Evolutionary conservation across 2,797 vertebrate species (phyloP).

Genomic region (Philypnodon macrostomus): DNA sequence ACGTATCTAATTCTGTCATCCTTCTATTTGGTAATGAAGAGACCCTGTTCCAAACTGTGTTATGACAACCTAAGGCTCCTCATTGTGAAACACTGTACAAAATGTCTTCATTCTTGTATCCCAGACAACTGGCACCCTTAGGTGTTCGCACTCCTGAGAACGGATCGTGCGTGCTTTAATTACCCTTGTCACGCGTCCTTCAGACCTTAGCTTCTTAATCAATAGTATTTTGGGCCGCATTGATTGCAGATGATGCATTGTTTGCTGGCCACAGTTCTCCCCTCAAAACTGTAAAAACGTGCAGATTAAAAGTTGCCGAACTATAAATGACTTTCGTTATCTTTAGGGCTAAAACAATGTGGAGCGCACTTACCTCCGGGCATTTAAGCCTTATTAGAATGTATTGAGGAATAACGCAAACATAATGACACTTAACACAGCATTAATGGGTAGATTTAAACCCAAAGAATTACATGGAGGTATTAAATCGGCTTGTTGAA

Average conservation of each 20-base stretch:
- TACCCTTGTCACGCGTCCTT: constrained; percentile 1
- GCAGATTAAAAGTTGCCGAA: background rate
- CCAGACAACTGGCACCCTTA: constrained; percentile 2
- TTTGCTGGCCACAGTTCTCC: constrained; percentile 6
- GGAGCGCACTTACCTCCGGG: constrained; percentile 10
- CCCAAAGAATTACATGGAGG: constrained; percentile 25
- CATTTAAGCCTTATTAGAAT: constrained; percentile 16
- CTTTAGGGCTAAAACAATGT: background rate
- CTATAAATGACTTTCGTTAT: constrained; percentile 10
- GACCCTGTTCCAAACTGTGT: no score
- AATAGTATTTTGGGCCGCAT: constrained; percentile 8
- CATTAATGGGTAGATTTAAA: constrained; percentile 30
- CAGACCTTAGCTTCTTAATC: constrained; percentile 4
- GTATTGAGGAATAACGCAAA: constrained; percentile 23
- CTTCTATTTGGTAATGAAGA: no score
- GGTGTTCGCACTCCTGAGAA: background rate
- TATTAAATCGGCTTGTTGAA: constrained; percentile 39
- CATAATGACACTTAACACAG: constrained; percentile 27
- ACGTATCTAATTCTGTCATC: no score
- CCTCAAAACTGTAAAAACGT: constrained; percentile 8
- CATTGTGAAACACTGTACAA: constrained; percentile 1
- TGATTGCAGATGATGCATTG: constrained; percentile 10
- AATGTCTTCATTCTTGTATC: constrained; percentile 6
- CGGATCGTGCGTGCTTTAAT: background rate
- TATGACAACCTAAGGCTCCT: background rate